Base-by-base conservation (phyloP, 2,888 invertebrate species). In the Microctonus aethiopoides region DNA sequence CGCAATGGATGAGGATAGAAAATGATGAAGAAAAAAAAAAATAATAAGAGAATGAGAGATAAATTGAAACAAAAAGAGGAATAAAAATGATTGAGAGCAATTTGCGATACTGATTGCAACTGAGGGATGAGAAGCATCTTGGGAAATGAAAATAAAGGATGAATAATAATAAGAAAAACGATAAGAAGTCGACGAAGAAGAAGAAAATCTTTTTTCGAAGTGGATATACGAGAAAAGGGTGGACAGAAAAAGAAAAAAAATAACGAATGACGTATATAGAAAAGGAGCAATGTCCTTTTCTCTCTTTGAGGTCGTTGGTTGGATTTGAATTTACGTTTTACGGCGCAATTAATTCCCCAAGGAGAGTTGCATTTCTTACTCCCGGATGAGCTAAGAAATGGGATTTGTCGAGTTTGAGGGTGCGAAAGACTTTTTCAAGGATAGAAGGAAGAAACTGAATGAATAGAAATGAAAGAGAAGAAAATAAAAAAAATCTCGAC, bases 311-410 rank as follows among this genome's bases (percentile, higher is more conserved):
- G 77, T 78, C 74, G 29, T 29, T 29, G 29, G 29, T 29, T 76
- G 79, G 78, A 83, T 82, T 82, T 82, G 80, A 81, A 82, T 83
- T 80, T 77, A 77, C 80, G 81, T 82, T 83, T 82, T 82, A 83
- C 81, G 80, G 80, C 79, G 81, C 83, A 83, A 83, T 83, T 83
- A 83, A 83, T 83, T 80, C 83, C 81, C 83, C 78, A 78, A 81
- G 81, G 81, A 79, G 61, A 68, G 72, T 73, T 75, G 77, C 75
- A 75, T 76, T 76, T 76, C 76, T 74, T 73, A 72, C 52, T 20
- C 9, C 39, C 34, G 67, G 67, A 52, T 60, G 46, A 29, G 54
- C 52, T 75, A 77, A 73, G 78, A 80, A 78, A 80, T 80, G 76
- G 78, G 80, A 82, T 82, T 82, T 80, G 77, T 75, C 57, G 63